These are phyloP conservation scores for Arbacia lixula DNA, from an alignment of 53 echinoderm and acorn worm species.

Conservation along the genomic window DNA sequence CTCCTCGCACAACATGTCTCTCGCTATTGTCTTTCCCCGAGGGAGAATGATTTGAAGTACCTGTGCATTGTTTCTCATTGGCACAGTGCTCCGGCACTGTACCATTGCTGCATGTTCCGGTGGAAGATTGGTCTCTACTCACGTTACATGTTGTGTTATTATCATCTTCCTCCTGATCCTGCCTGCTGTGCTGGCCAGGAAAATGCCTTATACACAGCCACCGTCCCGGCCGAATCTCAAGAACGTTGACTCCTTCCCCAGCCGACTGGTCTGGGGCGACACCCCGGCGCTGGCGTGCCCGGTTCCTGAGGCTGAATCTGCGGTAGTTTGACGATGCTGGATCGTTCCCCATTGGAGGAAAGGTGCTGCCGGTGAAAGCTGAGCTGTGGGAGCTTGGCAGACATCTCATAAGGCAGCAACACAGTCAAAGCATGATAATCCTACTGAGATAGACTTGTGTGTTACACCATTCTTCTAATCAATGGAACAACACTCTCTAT, in stretches of 20 bases:
- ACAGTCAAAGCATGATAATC: too few relatives aligned
- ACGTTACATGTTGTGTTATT: background rate
- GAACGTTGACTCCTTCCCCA: slow-evolving; percentile 6
- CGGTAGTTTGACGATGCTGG: background rate
- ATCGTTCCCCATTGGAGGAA: slow-evolving; percentile 30
- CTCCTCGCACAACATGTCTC: background rate
- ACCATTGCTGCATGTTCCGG: background rate
- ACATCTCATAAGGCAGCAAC: slow-evolving; percentile 44
- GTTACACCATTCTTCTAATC: too few relatives aligned
- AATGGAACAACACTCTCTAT: too few relatives aligned
- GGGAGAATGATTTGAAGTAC: slow-evolving; percentile 19
- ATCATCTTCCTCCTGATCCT: slow-evolving; percentile 28
- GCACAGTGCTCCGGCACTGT: background rate
- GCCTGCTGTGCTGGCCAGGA: slow-evolving; percentile 21
- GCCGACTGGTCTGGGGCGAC: too few relatives aligned
- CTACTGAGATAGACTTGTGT: too few relatives aligned
- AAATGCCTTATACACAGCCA: slow-evolving; percentile 79
- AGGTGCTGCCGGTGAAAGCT: background rate
- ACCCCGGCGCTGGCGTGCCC: too few relatives aligned
- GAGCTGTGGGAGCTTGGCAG: background rate
- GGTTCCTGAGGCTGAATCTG: slow-evolving; percentile 1
- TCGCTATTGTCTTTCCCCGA: slow-evolving; percentile 16
- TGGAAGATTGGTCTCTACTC: too few relatives aligned
- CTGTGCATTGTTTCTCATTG: too few relatives aligned
- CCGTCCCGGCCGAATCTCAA: slow-evolving; percentile 70